These are phyloP conservation scores for Vulpes lagopus DNA, from an alignment of 2,113 vertebrate genomes.

Conservation along the genomic window DNA sequence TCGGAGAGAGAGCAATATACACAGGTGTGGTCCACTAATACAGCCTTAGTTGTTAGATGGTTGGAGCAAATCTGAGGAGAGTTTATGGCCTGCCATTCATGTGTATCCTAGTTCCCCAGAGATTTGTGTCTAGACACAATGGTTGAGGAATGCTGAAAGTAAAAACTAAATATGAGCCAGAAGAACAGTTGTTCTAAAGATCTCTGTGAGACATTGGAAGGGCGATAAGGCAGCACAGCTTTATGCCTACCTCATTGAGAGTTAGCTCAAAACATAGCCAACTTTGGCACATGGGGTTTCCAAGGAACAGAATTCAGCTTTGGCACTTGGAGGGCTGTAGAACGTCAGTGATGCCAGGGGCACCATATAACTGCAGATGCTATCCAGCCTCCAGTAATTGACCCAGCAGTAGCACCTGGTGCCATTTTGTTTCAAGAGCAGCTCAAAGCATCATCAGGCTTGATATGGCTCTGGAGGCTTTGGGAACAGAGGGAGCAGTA, in stretches of 20 bases:
- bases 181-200: conserved; percentile 44
- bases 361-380: neutral
- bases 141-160: conserved; percentile 13
- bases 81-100: neutral
- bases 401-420: conserved; percentile 17
- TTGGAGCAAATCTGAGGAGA: neutral
- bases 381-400: neutral
- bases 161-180: conserved; percentile 4
- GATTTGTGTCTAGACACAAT: conserved; percentile 18
- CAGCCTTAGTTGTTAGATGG: neutral
- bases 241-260: conserved; percentile 50
- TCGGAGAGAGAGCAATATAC: neutral
- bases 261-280: conserved; percentile 23
- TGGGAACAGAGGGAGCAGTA: neutral
- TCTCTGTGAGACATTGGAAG: neutral
- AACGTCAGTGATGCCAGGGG: neutral
- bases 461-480: conserved; percentile 33
- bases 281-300: neutral
- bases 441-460: conserved; percentile 3
- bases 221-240: neutral
- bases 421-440: conserved; percentile 43
- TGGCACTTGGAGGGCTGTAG: neutral
- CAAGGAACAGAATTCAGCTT: conserved; percentile 35
- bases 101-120: neutral
- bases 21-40: neutral